phyloP scores from a whole-genome alignment of 2,113 vertebrate species.

The Nibea coibor region DNA sequence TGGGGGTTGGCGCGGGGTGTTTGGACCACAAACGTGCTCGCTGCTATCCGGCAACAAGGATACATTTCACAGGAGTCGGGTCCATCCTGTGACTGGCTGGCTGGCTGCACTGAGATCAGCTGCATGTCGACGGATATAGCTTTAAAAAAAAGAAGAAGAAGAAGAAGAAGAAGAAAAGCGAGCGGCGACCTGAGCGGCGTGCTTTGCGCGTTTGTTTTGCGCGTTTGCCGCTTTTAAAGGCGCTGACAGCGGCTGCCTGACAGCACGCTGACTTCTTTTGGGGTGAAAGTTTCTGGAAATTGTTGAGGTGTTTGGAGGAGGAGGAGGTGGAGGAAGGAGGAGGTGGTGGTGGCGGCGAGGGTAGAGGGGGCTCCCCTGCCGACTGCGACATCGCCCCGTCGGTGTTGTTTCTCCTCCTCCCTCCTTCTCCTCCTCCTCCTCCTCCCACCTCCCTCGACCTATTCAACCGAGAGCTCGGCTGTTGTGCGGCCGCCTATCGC shows the following conservation, averaged over 20 bases:
- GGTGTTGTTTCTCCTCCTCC: conserved; percentile 27
- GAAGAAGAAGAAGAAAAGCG: neutral
- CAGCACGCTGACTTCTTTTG: neutral
- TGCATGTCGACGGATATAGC: conserved; percentile 70
- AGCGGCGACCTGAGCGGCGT: conserved; percentile 20
- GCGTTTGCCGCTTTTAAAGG: too few species aligned
- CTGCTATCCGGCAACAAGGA: conserved; percentile 1
- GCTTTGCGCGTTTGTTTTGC: neutral
- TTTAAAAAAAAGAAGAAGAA: conserved; percentile 23
- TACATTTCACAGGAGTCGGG: conserved; percentile 21
- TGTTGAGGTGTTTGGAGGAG: conserved; percentile 31
- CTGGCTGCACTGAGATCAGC: conserved; percentile 63
- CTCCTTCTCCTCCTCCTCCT: neutral
- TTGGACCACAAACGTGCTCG: neutral
- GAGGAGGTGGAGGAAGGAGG: too few species aligned
- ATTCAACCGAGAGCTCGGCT: neutral
- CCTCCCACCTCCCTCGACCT: neutral
- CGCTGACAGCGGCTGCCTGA: neutral
- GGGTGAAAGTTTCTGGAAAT: conserved; percentile 67
- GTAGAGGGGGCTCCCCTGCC: conserved; percentile 27
- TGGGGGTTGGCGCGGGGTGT: neutral
- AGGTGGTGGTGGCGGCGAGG: too few species aligned
- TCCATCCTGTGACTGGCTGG: conserved; percentile 62
- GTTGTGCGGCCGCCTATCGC: conserved; percentile 3
- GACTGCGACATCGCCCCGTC: conserved; percentile 73